Percentiles rank a stretch among this genome's conserved stretches.
These are phyloP conservation scores for Augochlorella aurata DNA, from an alignment of 2,888 invertebrate species.

Conservation along the genomic window DNA sequence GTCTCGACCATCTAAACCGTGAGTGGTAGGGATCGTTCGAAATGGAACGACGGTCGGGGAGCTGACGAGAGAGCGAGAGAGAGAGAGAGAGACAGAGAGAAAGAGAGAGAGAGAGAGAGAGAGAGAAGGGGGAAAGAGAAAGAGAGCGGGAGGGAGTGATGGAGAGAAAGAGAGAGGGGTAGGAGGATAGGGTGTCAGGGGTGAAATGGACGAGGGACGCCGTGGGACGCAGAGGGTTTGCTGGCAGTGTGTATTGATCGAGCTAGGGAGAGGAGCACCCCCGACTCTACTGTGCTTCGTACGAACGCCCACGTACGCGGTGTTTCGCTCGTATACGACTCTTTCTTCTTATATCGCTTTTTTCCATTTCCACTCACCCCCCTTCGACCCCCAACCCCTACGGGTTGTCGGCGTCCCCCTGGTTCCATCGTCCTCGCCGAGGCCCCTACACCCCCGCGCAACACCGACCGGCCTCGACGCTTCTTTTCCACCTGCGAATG, in stretches of 20 bases:
- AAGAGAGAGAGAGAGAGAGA: slow-evolving; percentile 12
- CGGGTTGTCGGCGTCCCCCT: neutral
- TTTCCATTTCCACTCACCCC: slow-evolving; percentile 31
- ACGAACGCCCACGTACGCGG: slow-evolving; percentile 69
- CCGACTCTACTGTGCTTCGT: slow-evolving; percentile 64
- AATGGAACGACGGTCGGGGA: slow-evolving; percentile 41
- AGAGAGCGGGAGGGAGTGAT: neutral
- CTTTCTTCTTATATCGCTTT: slow-evolving; percentile 58
- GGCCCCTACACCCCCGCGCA: neutral
- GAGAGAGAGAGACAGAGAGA: neutral
- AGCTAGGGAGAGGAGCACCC: slow-evolving; percentile 68
- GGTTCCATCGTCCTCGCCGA: neutral
- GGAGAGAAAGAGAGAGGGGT: slow-evolving; percentile 5
- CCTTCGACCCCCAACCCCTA: neutral
- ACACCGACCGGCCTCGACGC: neutral
- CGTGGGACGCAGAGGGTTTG: slow-evolving; percentile 66
- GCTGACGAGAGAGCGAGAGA: slow-evolving; percentile 9
- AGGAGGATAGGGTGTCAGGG: slow-evolving; percentile 50
- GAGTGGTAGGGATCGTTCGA: slow-evolving; percentile 52
- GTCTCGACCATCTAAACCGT: slow-evolving; percentile 54
- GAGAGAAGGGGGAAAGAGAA: slow-evolving; percentile 6
- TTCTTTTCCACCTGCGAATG: slow-evolving; percentile 39
- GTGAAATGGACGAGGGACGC: slow-evolving; percentile 65
- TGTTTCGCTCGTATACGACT: slow-evolving; percentile 63
- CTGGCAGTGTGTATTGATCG: slow-evolving; percentile 80